Conservation (phyloP, 2,113 vertebrate species). For the Anguilla japonica region DNA sequence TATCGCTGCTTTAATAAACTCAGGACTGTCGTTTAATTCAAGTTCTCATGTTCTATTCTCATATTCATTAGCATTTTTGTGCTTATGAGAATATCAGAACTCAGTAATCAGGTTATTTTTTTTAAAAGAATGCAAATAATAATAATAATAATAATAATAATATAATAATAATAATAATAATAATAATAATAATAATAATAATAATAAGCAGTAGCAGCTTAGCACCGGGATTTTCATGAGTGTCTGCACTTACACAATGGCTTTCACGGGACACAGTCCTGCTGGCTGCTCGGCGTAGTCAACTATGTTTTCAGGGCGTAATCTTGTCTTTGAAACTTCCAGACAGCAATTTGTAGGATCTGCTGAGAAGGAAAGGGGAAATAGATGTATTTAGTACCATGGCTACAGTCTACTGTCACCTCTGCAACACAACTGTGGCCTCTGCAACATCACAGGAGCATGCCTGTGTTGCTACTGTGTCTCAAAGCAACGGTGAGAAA, state of each 20-base stretch:
- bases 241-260: background rate
- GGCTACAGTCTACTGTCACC: background rate
- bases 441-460: background rate
- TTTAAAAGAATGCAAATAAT: too few relatives aligned
- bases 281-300: background rate
- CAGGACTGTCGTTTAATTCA: too few relatives aligned
- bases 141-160: background rate
- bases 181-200: too few relatives aligned
- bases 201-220: background rate
- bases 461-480: background rate
- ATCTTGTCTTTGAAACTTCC: background rate
- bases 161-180: background rate
- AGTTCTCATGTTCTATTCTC: too few relatives aligned
- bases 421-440: background rate
- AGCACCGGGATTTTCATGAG: background rate
- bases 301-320: background rate
- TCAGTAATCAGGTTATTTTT: too few relatives aligned
- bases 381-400: background rate
- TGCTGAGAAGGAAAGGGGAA: background rate
- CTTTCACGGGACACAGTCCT: background rate
- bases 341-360: background rate
- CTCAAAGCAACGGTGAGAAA: background rate
- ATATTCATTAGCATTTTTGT: too few relatives aligned
- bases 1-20: too few relatives aligned
- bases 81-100: too few relatives aligned